Percentiles rank a stretch among this genome's conserved stretches.
Evolutionary conservation across 2,113 vertebrate species (phyloP).

Genomic region (Oreochromis tanganicae): DNA sequence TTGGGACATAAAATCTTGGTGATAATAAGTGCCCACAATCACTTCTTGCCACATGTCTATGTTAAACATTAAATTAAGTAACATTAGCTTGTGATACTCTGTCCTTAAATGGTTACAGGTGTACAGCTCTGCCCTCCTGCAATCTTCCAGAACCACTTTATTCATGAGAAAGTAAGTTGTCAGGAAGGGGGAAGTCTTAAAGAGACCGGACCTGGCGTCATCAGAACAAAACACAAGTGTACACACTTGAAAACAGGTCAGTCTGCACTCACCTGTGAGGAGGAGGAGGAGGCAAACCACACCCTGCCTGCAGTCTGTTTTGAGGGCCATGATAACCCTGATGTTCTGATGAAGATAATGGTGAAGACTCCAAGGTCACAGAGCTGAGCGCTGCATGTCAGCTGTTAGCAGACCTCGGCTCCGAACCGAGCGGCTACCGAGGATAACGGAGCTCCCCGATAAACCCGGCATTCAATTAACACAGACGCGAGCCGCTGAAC

Average conservation of each 20-base stretch:
- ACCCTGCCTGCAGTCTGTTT: background rate
- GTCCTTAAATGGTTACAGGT: background rate
- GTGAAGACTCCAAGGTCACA: background rate
- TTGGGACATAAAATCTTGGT: background rate
- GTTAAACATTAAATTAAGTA: background rate
- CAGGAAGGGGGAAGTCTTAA: background rate
- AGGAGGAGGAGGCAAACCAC: background rate
- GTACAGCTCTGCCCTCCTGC: background rate
- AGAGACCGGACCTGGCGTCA: background rate
- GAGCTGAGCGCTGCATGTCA: background rate
- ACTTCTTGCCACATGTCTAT: background rate
- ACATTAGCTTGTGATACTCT: background rate
- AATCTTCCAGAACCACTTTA: background rate
- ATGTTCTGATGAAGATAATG: background rate
- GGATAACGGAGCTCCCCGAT: background rate
- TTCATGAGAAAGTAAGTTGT: background rate
- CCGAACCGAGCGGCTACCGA: background rate
- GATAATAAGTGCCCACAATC: background rate
- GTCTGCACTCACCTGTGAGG: slow-evolving; percentile 25
- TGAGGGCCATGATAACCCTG: slow-evolving; percentile 12
- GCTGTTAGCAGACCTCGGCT: background rate
- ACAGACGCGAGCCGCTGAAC: background rate
- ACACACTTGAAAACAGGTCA: background rate
- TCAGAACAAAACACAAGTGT: background rate
- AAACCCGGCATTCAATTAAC: background rate